Base-by-base conservation (phyloP, 2,113 vertebrate species). In the Lichenostomus cassidix region DNA sequence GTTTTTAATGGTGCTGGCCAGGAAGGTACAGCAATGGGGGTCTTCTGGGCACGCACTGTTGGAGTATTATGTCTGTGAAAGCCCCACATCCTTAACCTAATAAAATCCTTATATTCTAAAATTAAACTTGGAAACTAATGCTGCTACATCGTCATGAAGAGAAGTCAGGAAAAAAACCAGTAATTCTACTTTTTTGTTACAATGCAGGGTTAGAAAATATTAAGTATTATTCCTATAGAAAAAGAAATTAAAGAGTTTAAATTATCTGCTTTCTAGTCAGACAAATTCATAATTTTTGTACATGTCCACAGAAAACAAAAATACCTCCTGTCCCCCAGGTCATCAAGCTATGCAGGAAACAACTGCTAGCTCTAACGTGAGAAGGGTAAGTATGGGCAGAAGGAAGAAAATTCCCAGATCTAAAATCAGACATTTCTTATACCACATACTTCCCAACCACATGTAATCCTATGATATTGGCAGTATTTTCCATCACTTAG, bases 401-500 rank as follows among this genome's bases (percentile, higher is more conserved):
- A 90, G 24, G 67, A 91, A 93, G 59, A 53, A 74, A 93, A 82
- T 27, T 83, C 56, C 18, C 27, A 86, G 35, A 83, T 55, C 8
- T 69, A 95, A 71, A 70, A 82, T 35, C 13, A 65, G 33, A 46
- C 20, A 29, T 60, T 92, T 81, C 25, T 74, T 69, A 79, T 4
- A 56, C 35, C 70, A 82, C 52, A 79, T 28, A 59, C 39, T 46
- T 83, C 75, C 19, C 63, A 93, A 75, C 10, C 31, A 46, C 41
- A 50, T 80, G 62, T 23, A 81, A 92, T 75, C 71, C 56, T 89
- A 81, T 22, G 49, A 83, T 9, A 86, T 3, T 46, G 63, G 81
- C 75, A 82, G 42, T 90, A 44, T 82, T 92, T 87, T 88, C 89
- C 80, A 82, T 83, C 81, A 79, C 39, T 87, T 39, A 76, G 46